Evolutionary conservation across 2,113 vertebrate genomes (phyloP).

Genomic region (Plecotus auritus): DNA sequence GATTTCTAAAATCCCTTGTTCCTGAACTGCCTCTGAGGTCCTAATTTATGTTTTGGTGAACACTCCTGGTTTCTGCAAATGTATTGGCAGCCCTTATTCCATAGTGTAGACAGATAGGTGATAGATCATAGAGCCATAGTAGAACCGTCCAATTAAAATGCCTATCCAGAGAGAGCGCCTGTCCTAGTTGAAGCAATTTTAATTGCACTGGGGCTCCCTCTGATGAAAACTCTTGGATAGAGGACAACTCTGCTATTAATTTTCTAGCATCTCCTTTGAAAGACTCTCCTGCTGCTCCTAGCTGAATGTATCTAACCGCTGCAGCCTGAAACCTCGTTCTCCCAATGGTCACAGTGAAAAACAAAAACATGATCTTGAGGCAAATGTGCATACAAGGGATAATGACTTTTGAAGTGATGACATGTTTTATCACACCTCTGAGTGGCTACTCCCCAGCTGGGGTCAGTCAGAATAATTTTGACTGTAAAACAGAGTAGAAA

Average conservation of each 20-base stretch:
- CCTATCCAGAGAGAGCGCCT: not conserved
- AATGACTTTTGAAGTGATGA: not conserved
- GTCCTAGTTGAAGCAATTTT: not conserved
- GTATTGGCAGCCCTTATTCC: not conserved
- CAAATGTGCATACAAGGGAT: not conserved
- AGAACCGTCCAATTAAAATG: slow-evolving; percentile 53
- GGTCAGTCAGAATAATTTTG: slow-evolving; percentile 26
- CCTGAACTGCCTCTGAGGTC: not conserved
- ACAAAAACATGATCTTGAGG: not conserved
- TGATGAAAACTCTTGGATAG: not conserved
- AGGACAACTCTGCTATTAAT: not conserved
- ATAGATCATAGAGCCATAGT: not conserved
- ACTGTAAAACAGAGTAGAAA: not conserved
- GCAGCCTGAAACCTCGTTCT: not conserved
- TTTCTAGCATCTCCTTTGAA: not conserved
- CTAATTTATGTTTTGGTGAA: slow-evolving; percentile 23
- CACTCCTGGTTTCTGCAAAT: slow-evolving; percentile 3
- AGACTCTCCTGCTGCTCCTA: not conserved
- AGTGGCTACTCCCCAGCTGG: not conserved
- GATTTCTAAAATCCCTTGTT: slow-evolving; percentile 7
- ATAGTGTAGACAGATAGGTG: not conserved
- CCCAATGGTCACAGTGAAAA: not conserved
- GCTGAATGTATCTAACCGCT: not conserved
- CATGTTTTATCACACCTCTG: not conserved
- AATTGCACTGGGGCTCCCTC: not conserved